Evolutionary conservation across 92 coral and sea anemone species (phyloP).

Genomic region (Epizoanthus fatuus): DNA sequence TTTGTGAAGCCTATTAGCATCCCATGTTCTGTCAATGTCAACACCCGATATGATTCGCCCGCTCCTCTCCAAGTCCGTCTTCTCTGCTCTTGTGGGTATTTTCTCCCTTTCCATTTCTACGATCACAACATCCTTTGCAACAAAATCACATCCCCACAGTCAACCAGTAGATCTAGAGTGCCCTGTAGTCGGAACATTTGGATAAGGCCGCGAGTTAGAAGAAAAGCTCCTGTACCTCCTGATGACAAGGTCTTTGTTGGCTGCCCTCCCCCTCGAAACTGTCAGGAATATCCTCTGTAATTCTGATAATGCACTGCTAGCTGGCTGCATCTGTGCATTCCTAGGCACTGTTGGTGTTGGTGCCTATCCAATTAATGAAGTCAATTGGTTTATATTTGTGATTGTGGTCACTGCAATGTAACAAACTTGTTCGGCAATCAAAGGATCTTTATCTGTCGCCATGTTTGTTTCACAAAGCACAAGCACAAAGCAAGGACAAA

Average conservation of each 20-base stretch:
- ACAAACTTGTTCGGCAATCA: conserved; percentile 29
- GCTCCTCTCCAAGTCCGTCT: conserved; percentile 47
- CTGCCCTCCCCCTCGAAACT: conserved; percentile 43
- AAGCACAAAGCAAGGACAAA: too few relatives aligned
- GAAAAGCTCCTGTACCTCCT: conserved; percentile 31
- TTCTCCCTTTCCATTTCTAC: conserved; percentile 40
- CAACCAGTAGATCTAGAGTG: conserved; percentile 36
- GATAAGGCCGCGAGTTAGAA: conserved; percentile 20
- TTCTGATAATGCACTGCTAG: conserved; percentile 51
- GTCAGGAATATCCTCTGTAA: conserved; percentile 61
- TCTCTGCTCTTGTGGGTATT: conserved; percentile 59
- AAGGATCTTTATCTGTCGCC: too few relatives aligned
- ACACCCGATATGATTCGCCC: conserved; percentile 45
- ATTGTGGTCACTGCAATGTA: conserved; percentile 40
- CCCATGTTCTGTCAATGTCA: conserved; percentile 48
- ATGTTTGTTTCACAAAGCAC: too few relatives aligned
- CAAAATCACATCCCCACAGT: conserved; percentile 33
- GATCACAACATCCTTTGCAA: conserved; percentile 49
- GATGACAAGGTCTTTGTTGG: conserved; percentile 13
- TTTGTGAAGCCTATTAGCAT: conserved; percentile 47
- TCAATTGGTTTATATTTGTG: conserved; percentile 4
- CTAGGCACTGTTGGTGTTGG: conserved; percentile 4
- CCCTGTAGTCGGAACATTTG: conserved; percentile 22
- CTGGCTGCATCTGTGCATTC: conserved; percentile 26
- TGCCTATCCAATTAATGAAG: conserved; percentile 42